Evolutionary conservation across 2,113 vertebrate genomes (phyloP).

Genomic region (Paramisgurnus dabryanus): DNA sequence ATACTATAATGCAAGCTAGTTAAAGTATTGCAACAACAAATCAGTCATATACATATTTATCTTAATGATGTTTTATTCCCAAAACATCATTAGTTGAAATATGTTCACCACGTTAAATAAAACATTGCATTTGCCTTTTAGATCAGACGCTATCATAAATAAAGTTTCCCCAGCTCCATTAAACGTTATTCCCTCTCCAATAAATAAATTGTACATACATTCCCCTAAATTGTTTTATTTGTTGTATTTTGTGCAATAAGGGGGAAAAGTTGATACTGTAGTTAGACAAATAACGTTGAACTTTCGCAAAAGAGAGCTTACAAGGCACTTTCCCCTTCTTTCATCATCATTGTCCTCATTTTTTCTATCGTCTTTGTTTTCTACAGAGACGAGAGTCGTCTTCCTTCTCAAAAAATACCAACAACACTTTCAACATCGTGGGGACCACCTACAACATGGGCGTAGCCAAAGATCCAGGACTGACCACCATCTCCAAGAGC

Average conservation of each 20-base stretch:
- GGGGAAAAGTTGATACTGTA: neutral
- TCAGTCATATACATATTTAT: neutral
- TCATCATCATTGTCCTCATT: conserved; percentile 1
- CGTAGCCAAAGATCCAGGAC: conserved; percentile 88
- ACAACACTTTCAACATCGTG: conserved; percentile 98
- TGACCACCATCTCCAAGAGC: conserved; percentile 92
- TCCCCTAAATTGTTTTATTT: neutral
- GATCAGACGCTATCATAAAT: neutral
- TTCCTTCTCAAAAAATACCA: conserved; percentile 90
- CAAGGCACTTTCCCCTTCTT: neutral
- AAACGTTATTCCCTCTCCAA: neutral
- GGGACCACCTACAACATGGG: conserved; percentile 96
- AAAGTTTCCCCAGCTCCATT: neutral
- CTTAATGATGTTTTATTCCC: neutral
- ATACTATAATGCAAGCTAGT: neutral
- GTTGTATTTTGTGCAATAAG: neutral
- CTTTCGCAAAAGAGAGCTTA: conserved; percentile 7
- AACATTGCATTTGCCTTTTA: neutral
- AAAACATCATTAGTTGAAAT: neutral
- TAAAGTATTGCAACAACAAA: neutral
- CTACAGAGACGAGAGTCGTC: conserved; percentile 91
- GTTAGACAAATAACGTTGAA: conserved; percentile 16
- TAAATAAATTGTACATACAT: neutral
- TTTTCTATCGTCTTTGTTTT: conserved; percentile 55
- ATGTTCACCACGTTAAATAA: neutral